A percentile compares a stretch with the other conserved stretches of the same genome.
phyloP scores from a whole-genome alignment of 1,140 invertebrate genomes.

The Daktulosphaira vitifoliae region DNA sequence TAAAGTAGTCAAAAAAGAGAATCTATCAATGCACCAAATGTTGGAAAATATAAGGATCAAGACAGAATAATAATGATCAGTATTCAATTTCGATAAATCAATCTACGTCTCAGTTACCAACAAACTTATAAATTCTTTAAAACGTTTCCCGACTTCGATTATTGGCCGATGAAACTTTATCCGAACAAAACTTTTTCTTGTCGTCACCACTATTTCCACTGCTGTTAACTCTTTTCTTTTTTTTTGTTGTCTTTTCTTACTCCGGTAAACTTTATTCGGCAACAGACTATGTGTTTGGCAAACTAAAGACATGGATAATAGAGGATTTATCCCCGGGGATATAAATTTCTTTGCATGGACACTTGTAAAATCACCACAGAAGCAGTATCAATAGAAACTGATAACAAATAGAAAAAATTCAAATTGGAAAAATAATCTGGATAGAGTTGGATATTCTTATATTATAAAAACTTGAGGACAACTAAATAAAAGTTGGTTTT shows the following conservation, averaged over 20 bases:
- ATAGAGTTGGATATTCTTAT: too few relatives aligned
- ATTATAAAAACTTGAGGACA: too few relatives aligned
- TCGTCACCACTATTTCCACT: neutral
- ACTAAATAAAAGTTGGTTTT: too few relatives aligned
- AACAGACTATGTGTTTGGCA: neutral
- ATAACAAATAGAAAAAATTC: too few relatives aligned
- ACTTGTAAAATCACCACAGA: too few relatives aligned
- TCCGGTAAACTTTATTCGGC: neutral
- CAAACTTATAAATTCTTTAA: conserved; percentile 28
- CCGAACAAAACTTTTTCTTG: neutral
- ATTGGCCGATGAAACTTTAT: conserved; percentile 22
- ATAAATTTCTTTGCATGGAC: too few relatives aligned
- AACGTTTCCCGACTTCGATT: conserved; percentile 7
- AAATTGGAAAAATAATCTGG: too few relatives aligned
- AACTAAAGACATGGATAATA: too few relatives aligned
- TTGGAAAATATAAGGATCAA: neutral
- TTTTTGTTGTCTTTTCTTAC: neutral
- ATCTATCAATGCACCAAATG: conserved; percentile 10
- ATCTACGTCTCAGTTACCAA: neutral
- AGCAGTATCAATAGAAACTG: too few relatives aligned
- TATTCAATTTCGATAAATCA: conserved; percentile 12
- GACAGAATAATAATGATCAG: conserved; percentile 24
- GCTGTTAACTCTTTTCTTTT: neutral
- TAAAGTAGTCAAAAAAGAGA: conserved; percentile 13
- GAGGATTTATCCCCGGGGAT: too few relatives aligned